Evolutionary conservation across 1,140 invertebrate species (phyloP), one percentile per base, ranked within the genome.

Genomic region (Scaptomyza hsui): DNA sequence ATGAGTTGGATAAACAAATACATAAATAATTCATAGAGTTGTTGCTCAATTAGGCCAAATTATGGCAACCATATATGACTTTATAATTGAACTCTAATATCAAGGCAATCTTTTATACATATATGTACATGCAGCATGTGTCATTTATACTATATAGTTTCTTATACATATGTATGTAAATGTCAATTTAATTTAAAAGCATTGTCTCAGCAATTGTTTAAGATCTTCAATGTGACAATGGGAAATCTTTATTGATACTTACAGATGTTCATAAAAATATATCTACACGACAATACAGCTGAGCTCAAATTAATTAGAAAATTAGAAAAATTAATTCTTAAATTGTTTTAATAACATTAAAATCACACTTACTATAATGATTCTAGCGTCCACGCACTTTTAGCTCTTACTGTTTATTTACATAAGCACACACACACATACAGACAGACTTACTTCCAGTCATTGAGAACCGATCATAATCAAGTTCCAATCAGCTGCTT

Each of bases 401-500:
- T 21, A 24, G 24, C n/a, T 41, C 9, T 10, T 10, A 29, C 26
- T 29, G 26, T 26, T 24, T 48, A 32, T 4, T 6, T 26, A 21
- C 10, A 9, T 45, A 7, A 1, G 7, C 5, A 32, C 15, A 49
- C 19, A 7, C 12, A 24, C 9, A 24, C 2, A 24, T 16, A 16
- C 13, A 26, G 3, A 15, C 21, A 13, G 18, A 26, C n/a, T 47
- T 55, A 37, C 41, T 44, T 29, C 48, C 60, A 45, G 37, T 44
- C n/a, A 53, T 53, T 68, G 55, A 37, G 45, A 12, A 0, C 26
- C 67, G 60, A 10, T 49, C 44, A 18, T 56, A 49, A 18, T 61
- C 32, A 55, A 62, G 65, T 53, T 69, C 41, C 21, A 75, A 57
- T 59, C 67, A 70, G 47, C 45, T 77, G 67, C 18, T 29, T 49